Conservation (phyloP, 2,113 vertebrate genomes). For the Heterochromis multidens region DNA sequence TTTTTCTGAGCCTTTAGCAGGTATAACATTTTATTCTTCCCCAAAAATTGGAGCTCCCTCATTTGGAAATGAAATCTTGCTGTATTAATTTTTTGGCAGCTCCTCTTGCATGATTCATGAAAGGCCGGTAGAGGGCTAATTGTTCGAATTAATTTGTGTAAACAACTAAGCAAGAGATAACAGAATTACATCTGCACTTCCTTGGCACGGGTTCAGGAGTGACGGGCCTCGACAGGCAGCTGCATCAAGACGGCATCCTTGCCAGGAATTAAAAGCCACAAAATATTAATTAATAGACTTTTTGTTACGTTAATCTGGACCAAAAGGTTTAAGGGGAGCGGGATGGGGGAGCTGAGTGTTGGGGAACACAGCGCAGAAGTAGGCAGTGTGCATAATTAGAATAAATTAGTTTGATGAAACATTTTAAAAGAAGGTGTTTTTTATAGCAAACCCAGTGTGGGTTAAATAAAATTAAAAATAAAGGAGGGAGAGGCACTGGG, state of each 20-base stretch:
- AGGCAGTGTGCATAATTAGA: conserved; percentile 81
- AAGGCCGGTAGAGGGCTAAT: conserved; percentile 95
- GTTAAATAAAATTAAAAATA: conserved; percentile 26
- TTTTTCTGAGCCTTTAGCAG: conserved; percentile 10
- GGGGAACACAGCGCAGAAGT: conserved; percentile 3
- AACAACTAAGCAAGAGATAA: conserved; percentile 98
- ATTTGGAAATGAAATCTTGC: conserved; percentile 46
- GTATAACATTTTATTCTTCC: conserved; percentile 20
- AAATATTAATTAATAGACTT: conserved; percentile 96
- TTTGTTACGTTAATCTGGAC: conserved; percentile 93
- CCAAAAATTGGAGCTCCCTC: neutral
- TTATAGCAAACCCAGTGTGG: neutral
- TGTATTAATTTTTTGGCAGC: conserved; percentile 80
- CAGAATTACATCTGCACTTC: conserved; percentile 98
- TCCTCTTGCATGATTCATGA: conserved; percentile 93
- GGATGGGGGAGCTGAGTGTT: conserved; percentile 71
- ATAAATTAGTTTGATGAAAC: conserved; percentile 88
- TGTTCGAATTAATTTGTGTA: conserved; percentile 98
- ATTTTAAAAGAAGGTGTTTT: conserved; percentile 61
- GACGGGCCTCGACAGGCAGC: conserved; percentile 86
- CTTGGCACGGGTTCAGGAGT: conserved; percentile 93
- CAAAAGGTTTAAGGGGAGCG: conserved; percentile 75
- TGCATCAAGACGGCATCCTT: conserved; percentile 89
- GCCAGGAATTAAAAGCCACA: conserved; percentile 96
- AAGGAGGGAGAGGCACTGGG: neutral